Evolutionary conservation across 30 jellyfish, hydroid and myxozoan genomes (phyloP).

Genomic region (Pseudorhiza aurosa): DNA sequence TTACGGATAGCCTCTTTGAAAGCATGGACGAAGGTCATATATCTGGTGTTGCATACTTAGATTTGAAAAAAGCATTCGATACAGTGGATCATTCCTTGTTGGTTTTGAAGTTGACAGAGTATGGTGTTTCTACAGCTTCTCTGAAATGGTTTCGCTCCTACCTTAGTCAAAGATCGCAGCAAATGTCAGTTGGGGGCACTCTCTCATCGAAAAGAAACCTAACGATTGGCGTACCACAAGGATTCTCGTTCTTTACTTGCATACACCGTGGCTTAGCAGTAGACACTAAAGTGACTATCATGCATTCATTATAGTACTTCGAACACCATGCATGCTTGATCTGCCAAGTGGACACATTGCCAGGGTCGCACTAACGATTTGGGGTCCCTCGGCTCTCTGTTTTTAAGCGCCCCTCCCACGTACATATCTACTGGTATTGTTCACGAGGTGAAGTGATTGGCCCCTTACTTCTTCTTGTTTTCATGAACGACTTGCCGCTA

Average conservation of each 20-base stretch:
- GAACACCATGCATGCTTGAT: no score
- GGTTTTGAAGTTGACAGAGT: constrained; percentile 29
- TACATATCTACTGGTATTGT: no score
- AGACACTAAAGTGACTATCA: no score
- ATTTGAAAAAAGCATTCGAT: constrained; percentile 35
- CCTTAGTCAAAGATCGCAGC: constrained; percentile 63
- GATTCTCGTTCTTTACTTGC: no score
- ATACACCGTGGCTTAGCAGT: no score
- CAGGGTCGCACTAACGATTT: no score
- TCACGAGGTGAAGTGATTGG: constrained; percentile 57
- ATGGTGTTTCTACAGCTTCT: constrained; percentile 26
- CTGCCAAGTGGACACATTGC: no score
- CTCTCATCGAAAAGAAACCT: constrained; percentile 65
- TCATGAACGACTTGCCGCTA: constrained; percentile 75
- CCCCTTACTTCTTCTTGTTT: constrained; percentile 65
- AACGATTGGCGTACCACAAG: constrained; percentile 70
- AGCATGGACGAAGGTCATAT: constrained; percentile 71
- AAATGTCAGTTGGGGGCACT: constrained; percentile 68
- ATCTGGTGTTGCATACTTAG: constrained; percentile 9
- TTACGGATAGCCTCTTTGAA: constrained; percentile 49
- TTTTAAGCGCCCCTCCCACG: no score
- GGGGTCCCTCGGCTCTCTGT: no score
- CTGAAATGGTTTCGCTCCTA: constrained; percentile 49
- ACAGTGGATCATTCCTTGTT: constrained; percentile 38
- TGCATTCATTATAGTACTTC: no score